Evolutionary conservation across 2,888 invertebrate genomes (phyloP).

Genomic region (Psococerastis gibbosa): DNA sequence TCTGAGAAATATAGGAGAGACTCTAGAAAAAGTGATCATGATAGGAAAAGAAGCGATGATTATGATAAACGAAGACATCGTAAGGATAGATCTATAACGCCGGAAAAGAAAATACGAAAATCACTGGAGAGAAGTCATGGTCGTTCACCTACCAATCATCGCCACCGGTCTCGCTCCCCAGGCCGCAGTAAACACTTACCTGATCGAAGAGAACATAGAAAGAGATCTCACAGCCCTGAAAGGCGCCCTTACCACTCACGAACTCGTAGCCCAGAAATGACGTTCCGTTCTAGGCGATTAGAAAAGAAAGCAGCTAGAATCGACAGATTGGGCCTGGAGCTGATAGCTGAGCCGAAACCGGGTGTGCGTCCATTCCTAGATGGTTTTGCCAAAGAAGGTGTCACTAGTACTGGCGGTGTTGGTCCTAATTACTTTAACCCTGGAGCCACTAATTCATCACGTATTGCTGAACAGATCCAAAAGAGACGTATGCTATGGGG

Average conservation of each 20-base stretch:
- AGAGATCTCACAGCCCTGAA: background rate
- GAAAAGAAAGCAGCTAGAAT: background rate
- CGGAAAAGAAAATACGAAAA: background rate
- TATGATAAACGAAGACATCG: background rate
- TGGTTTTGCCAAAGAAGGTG: constrained; percentile 17
- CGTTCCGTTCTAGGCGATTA: background rate
- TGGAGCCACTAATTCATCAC: constrained; percentile 45
- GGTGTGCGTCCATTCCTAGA: background rate
- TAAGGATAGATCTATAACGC: background rate
- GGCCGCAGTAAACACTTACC: background rate
- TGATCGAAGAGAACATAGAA: background rate
- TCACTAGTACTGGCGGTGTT: constrained; percentile 28
- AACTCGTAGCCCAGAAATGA: background rate
- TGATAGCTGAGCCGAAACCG: background rate
- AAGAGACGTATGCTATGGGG: constrained; percentile 86
- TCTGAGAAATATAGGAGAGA: background rate
- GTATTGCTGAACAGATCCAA: constrained; percentile 75
- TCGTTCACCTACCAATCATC: background rate
- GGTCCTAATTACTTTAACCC: constrained; percentile 58
- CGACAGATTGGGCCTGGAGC: background rate
- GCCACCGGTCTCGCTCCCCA: background rate
- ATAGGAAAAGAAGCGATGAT: background rate
- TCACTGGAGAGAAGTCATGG: background rate
- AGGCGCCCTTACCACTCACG: background rate
- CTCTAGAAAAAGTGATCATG: background rate